Percentiles rank a stretch among this genome's conserved stretches.
Evolutionary conservation across 1,140 invertebrate species (phyloP).

Genomic region (Nasonia longicornis): DNA sequence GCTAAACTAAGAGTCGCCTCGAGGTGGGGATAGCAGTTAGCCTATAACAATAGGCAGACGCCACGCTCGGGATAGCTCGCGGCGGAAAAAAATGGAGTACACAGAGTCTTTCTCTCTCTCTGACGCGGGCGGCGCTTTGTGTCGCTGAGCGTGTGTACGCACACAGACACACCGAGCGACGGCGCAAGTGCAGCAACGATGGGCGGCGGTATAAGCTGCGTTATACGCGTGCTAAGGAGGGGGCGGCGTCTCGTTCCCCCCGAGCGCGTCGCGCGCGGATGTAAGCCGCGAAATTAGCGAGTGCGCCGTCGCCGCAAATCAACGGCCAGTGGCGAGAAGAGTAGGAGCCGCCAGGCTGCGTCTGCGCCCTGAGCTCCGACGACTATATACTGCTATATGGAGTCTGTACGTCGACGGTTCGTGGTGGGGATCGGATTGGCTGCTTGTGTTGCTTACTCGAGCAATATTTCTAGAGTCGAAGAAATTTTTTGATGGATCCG

Average conservation of each 20-base stretch:
- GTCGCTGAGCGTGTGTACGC: background rate
- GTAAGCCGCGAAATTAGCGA: conserved; percentile 31
- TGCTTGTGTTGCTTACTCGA: no score
- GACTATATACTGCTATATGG: background rate
- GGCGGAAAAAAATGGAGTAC: conserved; percentile 33
- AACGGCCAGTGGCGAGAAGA: conserved; percentile 3
- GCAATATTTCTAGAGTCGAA: no score
- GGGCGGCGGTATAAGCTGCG: background rate
- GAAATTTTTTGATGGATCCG: no score
- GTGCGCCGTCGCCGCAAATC: conserved; percentile 25
- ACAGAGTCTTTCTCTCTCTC: background rate
- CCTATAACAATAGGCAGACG: background rate
- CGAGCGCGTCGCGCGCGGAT: conserved; percentile 3
- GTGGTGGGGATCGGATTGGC: no score
- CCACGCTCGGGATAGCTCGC: background rate
- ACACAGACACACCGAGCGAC: background rate
- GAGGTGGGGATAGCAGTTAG: background rate
- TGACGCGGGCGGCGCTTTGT: conserved; percentile 7
- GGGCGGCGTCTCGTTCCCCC: background rate
- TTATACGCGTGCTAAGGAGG: conserved; percentile 1
- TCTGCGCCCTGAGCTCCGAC: conserved; percentile 10
- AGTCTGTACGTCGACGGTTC: no score
- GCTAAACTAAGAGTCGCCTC: no score
- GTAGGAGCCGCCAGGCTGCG: background rate
- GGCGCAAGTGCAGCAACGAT: conserved; percentile 3